Evolutionary conservation across 1,140 invertebrate species (phyloP), one percentile per base, ranked within the genome.

Genomic region (Drosophila nigrodunni): DNA sequence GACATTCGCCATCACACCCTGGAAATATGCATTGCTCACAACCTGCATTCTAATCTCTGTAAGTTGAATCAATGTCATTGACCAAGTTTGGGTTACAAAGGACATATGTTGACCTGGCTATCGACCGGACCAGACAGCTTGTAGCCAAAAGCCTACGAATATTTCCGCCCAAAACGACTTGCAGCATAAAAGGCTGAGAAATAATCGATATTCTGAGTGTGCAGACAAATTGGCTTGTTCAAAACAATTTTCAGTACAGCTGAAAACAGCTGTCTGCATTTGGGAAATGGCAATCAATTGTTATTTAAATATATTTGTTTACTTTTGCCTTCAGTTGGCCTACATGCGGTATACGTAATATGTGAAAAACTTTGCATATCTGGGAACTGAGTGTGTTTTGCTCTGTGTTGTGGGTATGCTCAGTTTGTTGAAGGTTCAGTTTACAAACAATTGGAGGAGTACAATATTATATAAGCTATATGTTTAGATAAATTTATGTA

Each of bases 1-100:
- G 52, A 82, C 78, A 21, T 82, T 90, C 50, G 37, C 69, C 3
- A 82, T 89, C 50, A 77, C 78, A 13, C 86, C 86, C 34, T 90
- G 86, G 82, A 88, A 88, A 50, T 88, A 88, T 71, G 83, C 77
- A 39, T 52, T 88, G 6, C 78, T 88, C 43, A 78, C 67, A 54
- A 88, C 85, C 41, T 88, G 83, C 74, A 74, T 89, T 72, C 37
- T 88, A 7, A 89, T 88, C 58, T 68, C 69, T 74, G 83, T 88
- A 77, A 82, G 81, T 85, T 52, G 9, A 58, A 15, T 15, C 9
- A 4, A 54, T 15, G 49, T 64, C 49, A 61, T 37, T 49, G 49
- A 46, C 34, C 59, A 21, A 39, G 65, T 44, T 30, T 39, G n/a
- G 57, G 25, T 47, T 62, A 34, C 35, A 35, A 18, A 50, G 25